These are phyloP conservation scores for Crenichthys baileyi DNA, from an alignment of 2,797 vertebrate genomes.

Conservation along the genomic window DNA sequence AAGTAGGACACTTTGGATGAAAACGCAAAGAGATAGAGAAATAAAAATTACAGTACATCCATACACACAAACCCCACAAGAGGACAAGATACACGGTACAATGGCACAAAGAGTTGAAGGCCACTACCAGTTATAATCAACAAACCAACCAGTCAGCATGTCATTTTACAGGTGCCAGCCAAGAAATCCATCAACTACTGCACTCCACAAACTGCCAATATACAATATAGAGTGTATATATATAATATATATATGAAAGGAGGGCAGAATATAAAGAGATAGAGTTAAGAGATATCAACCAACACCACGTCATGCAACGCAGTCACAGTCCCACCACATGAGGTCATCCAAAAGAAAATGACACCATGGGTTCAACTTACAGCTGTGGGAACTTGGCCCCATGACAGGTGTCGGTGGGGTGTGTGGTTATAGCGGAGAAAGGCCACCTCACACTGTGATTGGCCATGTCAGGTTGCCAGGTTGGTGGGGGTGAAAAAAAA, in stretches of 20 bases:
- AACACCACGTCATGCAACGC: constrained; percentile 86
- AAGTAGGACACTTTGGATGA: constrained; percentile 45
- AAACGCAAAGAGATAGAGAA: constrained; percentile 68
- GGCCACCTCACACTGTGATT: constrained; percentile 84
- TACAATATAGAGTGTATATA: constrained; percentile 73
- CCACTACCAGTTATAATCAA: constrained; percentile 81
- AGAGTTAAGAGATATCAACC: constrained; percentile 76
- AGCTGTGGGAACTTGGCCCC: constrained; percentile 82
- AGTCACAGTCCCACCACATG: constrained; percentile 87
- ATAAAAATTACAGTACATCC: constrained; percentile 74
- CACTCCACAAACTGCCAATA: constrained; percentile 81
- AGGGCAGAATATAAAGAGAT: constrained; percentile 74
- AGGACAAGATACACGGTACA: constrained; percentile 81
- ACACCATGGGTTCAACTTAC: constrained; percentile 88
- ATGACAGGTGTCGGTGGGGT: constrained; percentile 73
- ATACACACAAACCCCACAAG: constrained; percentile 79
- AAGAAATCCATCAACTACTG: constrained; percentile 74
- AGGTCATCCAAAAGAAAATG: constrained; percentile 86
- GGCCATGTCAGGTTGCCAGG: constrained; percentile 83
- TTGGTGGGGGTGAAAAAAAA: constrained; percentile 75
- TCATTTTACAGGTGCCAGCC: constrained; percentile 78
- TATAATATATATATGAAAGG: constrained; percentile 64
- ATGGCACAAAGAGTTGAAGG: constrained; percentile 82
- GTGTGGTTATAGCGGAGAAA: constrained; percentile 81
- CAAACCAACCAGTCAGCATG: constrained; percentile 77